Conservation (phyloP, 1,140 invertebrate species). For the Choristoneura fumiferana region DNA sequence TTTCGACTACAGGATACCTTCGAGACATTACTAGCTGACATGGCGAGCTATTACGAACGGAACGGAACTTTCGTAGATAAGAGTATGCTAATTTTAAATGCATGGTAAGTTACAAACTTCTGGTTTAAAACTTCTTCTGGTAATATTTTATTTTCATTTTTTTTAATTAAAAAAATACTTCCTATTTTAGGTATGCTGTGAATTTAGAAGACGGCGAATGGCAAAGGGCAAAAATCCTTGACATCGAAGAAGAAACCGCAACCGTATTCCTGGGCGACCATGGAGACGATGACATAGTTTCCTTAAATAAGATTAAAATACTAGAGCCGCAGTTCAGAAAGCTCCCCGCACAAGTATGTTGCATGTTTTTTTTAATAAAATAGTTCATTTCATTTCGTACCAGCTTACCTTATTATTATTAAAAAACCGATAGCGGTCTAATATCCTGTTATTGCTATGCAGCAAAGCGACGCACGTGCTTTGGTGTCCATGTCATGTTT, state of each 20-base stretch:
- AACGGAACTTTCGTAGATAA: conserved; percentile 55
- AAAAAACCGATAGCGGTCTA: too few relatives aligned
- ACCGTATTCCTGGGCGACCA: conserved; percentile 82
- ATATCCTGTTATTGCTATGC: too few relatives aligned
- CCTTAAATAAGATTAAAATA: conserved; percentile 71
- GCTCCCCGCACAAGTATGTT: conserved; percentile 80
- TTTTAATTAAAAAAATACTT: conserved; percentile 9
- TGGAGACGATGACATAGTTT: conserved; percentile 79
- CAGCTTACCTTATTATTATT: neutral
- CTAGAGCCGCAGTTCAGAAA: conserved; percentile 79
- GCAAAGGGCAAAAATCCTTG: conserved; percentile 80
- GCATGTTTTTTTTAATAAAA: conserved; percentile 3
- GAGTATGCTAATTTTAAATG: conserved; percentile 63
- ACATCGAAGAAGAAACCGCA: conserved; percentile 66
- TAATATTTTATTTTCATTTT: too few relatives aligned
- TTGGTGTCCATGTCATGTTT: too few relatives aligned
- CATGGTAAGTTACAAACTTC: conserved; percentile 55
- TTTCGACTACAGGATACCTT: conserved; percentile 75
- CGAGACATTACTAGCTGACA: conserved; percentile 75
- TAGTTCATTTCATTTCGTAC: conserved; percentile 6
- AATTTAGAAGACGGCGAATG: conserved; percentile 78
- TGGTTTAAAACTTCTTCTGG: too few relatives aligned
- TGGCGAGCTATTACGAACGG: conserved; percentile 78
- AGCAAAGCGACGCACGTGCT: too few relatives aligned
- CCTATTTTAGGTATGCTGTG: conserved; percentile 79